Evolutionary conservation across 2,113 vertebrate species (phyloP).

Genomic region (Alaudala cheleensis): DNA sequence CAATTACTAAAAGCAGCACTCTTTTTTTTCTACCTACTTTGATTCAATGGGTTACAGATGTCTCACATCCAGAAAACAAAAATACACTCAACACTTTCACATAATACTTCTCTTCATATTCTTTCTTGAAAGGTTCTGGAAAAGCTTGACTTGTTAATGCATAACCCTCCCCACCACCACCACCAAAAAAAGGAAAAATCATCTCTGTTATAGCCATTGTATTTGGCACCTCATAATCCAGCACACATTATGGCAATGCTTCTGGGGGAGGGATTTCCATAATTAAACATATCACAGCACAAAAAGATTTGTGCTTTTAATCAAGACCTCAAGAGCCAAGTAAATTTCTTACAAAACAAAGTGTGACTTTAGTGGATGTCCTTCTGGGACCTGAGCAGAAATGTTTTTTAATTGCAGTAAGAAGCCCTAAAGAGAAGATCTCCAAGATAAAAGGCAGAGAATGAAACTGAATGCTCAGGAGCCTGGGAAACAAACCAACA

Average conservation of each 20-base stretch:
- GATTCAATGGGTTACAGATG: not conserved
- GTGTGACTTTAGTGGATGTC: not conserved
- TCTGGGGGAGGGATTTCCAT: not conserved
- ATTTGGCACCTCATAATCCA: not conserved
- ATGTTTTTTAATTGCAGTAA: not conserved
- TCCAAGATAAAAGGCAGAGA: fast-evolving
- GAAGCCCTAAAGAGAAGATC: not conserved
- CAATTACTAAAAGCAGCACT: not conserved
- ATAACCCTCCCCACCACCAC: not conserved
- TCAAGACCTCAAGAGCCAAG: not conserved
- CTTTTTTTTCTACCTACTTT: not conserved
- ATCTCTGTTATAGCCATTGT: not conserved
- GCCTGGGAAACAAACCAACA: not conserved
- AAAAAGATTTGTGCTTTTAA: not conserved
- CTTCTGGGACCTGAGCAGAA: fast-evolving
- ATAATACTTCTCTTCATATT: not conserved
- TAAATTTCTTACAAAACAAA: not conserved
- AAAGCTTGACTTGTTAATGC: not conserved
- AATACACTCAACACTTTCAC: not conserved
- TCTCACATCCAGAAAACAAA: not conserved
- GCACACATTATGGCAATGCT: not conserved
- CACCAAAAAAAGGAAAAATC: not conserved
- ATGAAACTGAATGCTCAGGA: fast-evolving
- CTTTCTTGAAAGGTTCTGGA: not conserved
- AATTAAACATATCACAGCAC: not conserved